Evolutionary conservation across 2,888 invertebrate species (phyloP).

Genomic region (Beris morrisii): DNA sequence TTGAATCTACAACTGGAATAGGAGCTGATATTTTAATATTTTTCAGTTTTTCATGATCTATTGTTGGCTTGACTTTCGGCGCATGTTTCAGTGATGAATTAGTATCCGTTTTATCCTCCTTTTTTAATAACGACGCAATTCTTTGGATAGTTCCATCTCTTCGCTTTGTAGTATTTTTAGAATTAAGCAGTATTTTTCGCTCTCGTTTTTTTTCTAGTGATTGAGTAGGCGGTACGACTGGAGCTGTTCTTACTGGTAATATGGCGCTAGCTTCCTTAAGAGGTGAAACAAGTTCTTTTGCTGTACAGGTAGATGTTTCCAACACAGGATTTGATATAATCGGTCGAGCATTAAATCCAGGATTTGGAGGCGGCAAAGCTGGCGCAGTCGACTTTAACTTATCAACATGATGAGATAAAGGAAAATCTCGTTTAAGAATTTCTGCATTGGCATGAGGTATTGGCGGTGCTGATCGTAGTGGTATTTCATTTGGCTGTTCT

Average conservation of each 20-base stretch:
- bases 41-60: conserved; percentile 72
- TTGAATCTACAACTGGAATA: conserved; percentile 67
- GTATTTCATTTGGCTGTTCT: conserved; percentile 48
- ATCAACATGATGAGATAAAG: not conserved
- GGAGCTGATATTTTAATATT: conserved; percentile 82
- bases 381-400: conserved; percentile 49
- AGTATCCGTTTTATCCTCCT: conserved; percentile 60
- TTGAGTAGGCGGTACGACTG: conserved; percentile 55
- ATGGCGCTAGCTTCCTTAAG: conserved; percentile 53
- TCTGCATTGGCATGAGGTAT: conserved; percentile 54
- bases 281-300: conserved; percentile 66
- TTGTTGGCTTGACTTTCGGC: conserved; percentile 65
- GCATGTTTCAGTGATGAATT: conserved; percentile 63
- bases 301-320: conserved; percentile 79
- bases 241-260: conserved; percentile 64
- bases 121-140: conserved; percentile 74
- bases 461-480: conserved; percentile 65
- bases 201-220: no score
- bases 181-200: no score
- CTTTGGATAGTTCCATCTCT: conserved; percentile 69
- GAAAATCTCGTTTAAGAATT: no score
- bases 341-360: conserved; percentile 66
- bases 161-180: conserved; percentile 45
- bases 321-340: conserved; percentile 80
- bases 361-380: conserved; percentile 66